Conservation (phyloP, 1,140 invertebrate species). For the Rhagoletis pomonella region DNA sequence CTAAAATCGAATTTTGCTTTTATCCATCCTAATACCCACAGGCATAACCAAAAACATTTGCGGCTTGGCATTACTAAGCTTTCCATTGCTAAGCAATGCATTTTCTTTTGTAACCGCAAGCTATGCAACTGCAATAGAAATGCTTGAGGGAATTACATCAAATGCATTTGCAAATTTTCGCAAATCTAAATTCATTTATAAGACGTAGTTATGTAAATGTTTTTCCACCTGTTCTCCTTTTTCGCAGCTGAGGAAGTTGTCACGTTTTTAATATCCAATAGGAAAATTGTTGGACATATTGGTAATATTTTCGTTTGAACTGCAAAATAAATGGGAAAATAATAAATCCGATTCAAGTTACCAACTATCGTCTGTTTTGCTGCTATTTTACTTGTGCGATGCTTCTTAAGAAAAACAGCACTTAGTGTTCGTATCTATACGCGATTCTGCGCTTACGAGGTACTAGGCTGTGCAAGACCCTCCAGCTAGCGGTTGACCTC, state of each 20-base stretch:
- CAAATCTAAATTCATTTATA: background rate
- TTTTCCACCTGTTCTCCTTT: background rate
- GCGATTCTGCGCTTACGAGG: no score
- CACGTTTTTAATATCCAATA: background rate
- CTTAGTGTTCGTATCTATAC: no score
- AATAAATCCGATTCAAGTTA: no score
- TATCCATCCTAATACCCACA: background rate
- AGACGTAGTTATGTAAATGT: background rate
- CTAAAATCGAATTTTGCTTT: background rate
- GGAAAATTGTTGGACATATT: background rate
- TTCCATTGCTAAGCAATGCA: no score
- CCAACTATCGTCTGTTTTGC: no score
- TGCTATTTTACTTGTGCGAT: no score
- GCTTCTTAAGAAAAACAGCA: no score
- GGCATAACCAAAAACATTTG: constrained; percentile 17
- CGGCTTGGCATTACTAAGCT: no score
- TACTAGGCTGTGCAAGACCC: no score
- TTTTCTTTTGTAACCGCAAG: constrained; percentile 38
- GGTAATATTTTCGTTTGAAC: no score
- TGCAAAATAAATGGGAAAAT: no score
- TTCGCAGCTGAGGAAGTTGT: background rate
- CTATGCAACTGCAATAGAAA: background rate
- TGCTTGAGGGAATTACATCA: constrained; percentile 10
- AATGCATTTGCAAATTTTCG: background rate
- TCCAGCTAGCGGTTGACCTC: no score